Base-by-base conservation (phyloP, 2,113 vertebrate species). In the Oreochromis tanganicae region DNA sequence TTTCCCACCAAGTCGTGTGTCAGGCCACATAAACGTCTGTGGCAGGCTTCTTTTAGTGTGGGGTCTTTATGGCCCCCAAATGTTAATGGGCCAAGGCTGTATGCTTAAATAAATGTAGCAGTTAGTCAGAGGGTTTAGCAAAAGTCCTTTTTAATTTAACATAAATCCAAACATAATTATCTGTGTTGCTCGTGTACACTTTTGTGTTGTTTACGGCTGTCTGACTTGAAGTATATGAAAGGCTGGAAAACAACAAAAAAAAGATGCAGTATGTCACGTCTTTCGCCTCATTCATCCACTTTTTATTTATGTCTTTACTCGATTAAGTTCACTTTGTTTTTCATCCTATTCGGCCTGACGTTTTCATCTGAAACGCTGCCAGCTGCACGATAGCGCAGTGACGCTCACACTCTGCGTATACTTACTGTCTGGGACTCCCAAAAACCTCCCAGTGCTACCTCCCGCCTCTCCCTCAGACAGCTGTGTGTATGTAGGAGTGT, bases 401-500 rank as follows among this genome's bases (percentile, higher is more conserved):
- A 94, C 87, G 82, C 92, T 93, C 84, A 1, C 80, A 79, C 82
- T 63, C 83, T 7, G 36, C 81, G 83, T 81, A 86, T 91, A 55
- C 82, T 82, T 24, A 36, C 85, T 91, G 87, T 87, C 89, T 91
- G 52, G 48, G 68, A 89, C 80, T 90, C 82, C 86, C 92, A 81
- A 79, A 91, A 54, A 82, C 63, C 86, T 90, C 89, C 86, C 84
- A 89, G 86, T 87, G 75, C 85, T 34, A 27, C 89, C 86, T 87
- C 87, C 85, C 41, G 5, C 91, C 90, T 93, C 90, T 88, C 86
- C 89, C 84, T 86, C 86, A 78, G 87, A 89, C 95, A 95, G 94
- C 93, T 95, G 91, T 93, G 91, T 90, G 91, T 88, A 88, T 56
- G 79, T 90, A 91, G 36, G 83, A 83, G 86, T 93, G 89, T 92